Evolutionary conservation across 2,797 vertebrate species (phyloP), one percentile per base, ranked within the genome.

Genomic region (Diceros bicornis): DNA sequence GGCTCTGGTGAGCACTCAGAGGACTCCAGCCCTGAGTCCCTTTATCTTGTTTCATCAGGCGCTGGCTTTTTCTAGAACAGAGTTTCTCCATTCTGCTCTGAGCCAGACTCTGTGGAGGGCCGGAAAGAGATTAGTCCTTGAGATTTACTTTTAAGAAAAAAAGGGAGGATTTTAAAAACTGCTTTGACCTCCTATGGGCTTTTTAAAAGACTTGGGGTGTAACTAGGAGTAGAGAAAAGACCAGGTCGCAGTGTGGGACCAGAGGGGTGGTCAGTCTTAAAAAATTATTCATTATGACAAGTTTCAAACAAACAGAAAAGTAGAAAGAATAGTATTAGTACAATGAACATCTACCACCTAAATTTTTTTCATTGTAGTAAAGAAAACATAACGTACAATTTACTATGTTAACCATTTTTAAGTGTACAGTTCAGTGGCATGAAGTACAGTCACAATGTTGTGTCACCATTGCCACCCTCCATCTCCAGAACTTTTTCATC

Each of bases 201-300:
- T 85, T 95, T 95, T 81, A 32, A 81, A 95, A 89, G 52, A 91
- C 18, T 50, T 41, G 29, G 14, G 21, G 32, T 68, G 23, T 50
- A 79, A 85, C 37, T 74, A 62, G 37, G 64, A 92, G 20, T n/a
- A 92, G 52, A 69, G 20, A 71, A 84, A 89, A 82, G 37, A 47
- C 62, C n/a, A 59, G 47, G 37, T 77, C 57, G 57, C 32, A 57
- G 27, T 72, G 55, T 47, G 27, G 29, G 59, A 50, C 78, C 82
- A 66, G 61, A n/a, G 44, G 61, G 12, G 29, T 50, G 23, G 66
- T 64, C 66, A 66, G 32, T 34, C 61, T 41, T 25, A 50, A 75
- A 74, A 50, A 75, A 50, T 50, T 32, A 75, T 32, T 81, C 25
- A 29, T 29, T 29, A 41, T 59, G n/a, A 77, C 61, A 85, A 69